A percentile compares a stretch with the other conserved stretches of the same genome.
Conservation (phyloP, 2,797 vertebrate species). For the Sphenopsis melanotis region DNA sequence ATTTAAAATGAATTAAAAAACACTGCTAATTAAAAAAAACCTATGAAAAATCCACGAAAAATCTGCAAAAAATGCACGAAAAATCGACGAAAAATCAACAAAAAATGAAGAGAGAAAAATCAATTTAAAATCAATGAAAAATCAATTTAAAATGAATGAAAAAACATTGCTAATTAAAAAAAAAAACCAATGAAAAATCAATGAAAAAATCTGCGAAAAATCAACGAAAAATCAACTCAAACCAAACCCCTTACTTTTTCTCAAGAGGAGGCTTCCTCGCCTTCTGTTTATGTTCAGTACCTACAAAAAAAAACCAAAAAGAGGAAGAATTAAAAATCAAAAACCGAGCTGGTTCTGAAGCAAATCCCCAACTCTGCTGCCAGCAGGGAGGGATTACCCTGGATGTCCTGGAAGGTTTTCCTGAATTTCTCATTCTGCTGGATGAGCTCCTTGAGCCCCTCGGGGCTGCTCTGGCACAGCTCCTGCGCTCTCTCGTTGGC, state of each 20-base stretch:
- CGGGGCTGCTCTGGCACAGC: slow-evolving; percentile 72
- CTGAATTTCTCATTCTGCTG: slow-evolving; percentile 78
- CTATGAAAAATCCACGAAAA: no score
- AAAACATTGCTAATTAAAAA: no score
- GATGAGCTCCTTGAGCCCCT: slow-evolving; percentile 81
- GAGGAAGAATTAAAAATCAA: neutral
- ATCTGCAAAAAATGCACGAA: no score
- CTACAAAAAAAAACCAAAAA: neutral
- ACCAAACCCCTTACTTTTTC: slow-evolving; percentile 71
- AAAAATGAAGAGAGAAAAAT: no score
- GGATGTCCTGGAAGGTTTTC: slow-evolving; percentile 38
- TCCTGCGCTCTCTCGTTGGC: slow-evolving; percentile 80
- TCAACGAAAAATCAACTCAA: neutral
- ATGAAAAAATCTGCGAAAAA: no score
- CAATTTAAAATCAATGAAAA: no score
- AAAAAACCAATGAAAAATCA: no score
- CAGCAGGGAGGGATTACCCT: no score
- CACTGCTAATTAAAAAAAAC: no score
- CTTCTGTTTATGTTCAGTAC: slow-evolving; percentile 57
- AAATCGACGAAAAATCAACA: neutral
- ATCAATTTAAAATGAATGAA: no score
- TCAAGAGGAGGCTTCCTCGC: slow-evolving; percentile 3
- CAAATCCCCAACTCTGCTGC: neutral
- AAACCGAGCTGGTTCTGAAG: neutral
- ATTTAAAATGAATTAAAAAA: no score